Evolutionary conservation across 2,888 invertebrate genomes (phyloP), one percentile per base, ranked within the genome.

Genomic region (Eumerus sabulonum): DNA sequence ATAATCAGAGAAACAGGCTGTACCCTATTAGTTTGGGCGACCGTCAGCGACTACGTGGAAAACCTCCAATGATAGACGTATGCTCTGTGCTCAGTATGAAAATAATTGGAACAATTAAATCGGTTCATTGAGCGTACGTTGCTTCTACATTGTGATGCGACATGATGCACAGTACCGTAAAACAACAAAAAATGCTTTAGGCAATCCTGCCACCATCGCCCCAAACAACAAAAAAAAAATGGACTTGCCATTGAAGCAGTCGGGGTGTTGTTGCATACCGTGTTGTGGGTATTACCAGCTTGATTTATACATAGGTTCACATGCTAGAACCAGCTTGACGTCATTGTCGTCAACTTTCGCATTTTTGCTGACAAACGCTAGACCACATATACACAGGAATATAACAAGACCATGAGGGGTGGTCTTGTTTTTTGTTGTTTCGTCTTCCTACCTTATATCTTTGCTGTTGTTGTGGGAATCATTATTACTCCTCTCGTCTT

Each of bases 71-170:
- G 74, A 64, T 53, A 56, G 68, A 70, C 79, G 79, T 68, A 70
- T 66, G 56, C 68, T 54, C 60, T 56, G 27, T 7, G 27, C 74
- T 73, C 60, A 59, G 64, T 79, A 79, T 79, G 74, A 79, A 79
- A 82, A 82, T 83, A 84, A 84, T 86, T 86, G 83, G 85, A 83
- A 84, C 85, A 85, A 85, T 87, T 86, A 85, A 79, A 82, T 83
- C 82, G 79, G 84, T 84, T 77, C 85, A 85, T 85, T 85, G 84
- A 82, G 82, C 82, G 83, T 83, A 79, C 83, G 82, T 84, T 84
- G 84, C 83, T 76, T 68, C 35, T 36, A 56, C 60, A 68, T 48
- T 64, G 56, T 27, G 27, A 27, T 74, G 66, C 54, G 48, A 68
- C 63, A 74, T 62, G 56, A 76, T 72, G 74, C 72, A 82, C 64